Evolutionary conservation across 2,113 vertebrate genomes (phyloP).

Genomic region (Sprattus sprattus): DNA sequence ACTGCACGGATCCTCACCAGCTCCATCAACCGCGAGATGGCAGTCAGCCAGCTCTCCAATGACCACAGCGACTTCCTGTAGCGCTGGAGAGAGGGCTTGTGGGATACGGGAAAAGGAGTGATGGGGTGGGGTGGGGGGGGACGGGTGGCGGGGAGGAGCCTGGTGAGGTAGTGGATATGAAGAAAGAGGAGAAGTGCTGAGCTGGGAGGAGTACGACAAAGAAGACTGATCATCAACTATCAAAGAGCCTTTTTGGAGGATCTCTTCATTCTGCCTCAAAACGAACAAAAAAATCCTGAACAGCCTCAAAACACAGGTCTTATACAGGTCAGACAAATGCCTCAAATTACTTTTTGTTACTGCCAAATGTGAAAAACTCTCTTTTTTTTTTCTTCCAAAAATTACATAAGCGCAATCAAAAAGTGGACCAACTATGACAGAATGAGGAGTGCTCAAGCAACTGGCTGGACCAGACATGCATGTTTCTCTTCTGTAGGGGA

Average conservation of each 20-base stretch:
- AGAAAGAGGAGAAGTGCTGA: background rate
- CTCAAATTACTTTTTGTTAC: constrained; percentile 16
- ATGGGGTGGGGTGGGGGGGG: background rate
- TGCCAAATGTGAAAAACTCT: background rate
- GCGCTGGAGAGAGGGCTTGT: background rate
- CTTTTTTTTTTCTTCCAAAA: background rate
- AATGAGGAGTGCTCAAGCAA: background rate
- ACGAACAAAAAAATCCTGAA: background rate
- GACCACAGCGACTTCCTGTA: constrained; percentile 74
- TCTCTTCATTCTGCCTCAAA: constrained; percentile 1
- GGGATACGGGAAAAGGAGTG: background rate
- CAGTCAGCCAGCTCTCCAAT: constrained; percentile 70
- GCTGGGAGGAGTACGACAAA: background rate
- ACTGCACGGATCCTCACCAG: constrained; percentile 64
- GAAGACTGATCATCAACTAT: background rate
- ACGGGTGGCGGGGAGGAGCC: too few relatives aligned
- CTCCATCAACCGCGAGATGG: constrained; percentile 60
- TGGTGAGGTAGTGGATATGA: too few relatives aligned
- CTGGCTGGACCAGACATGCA: background rate
- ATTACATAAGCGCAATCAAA: background rate
- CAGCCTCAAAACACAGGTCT: constrained; percentile 18
- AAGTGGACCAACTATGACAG: background rate
- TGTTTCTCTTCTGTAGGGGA: background rate
- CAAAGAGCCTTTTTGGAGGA: background rate
- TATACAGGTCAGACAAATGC: constrained; percentile 12